Evolutionary conservation across 2,113 vertebrate species (phyloP), one percentile per base, ranked within the genome.

Genomic region (Melanotaenia duboulayi): DNA sequence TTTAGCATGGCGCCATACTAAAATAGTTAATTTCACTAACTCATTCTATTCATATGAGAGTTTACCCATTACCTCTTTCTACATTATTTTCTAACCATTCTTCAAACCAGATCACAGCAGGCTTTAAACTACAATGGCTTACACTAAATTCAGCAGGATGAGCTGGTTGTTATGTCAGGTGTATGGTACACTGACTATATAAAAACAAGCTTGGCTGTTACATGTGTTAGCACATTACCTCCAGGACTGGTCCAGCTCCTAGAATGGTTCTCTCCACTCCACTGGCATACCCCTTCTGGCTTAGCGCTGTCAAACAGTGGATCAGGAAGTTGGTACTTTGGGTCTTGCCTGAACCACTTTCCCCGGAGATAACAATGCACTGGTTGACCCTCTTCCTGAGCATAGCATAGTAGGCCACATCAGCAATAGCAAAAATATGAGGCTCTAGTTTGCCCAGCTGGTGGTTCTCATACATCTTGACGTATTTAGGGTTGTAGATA

Each of bases 311-410:
- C 81, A 99, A 92, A 87, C 98, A 99, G 92, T 99, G 98, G 92
- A 99, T 99, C 84, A 99, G 93, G 84, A 99, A 99, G 92, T 99
- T 98, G 87, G 98, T 99, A 89, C 96, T 99, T 87, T 99, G 98
- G 0, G 98, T 99, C 81, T 99, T 99, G 63, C 98, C 98, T 0
- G 98, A 99, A 61, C 97, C 98, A 0, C 98, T 99, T 91, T 99
- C 98, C 1, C 98, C 98, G 0, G 98, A 99, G 89, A 99, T 99
- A 69, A 99, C 97, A 0, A 99, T 97, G 91, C 98, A 99, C 90
- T 99, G 98, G 85, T 99, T 99, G 61, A 96, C 72, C 0, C 85
- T 95, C 85, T 98, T 98, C 73, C 95, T 95, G 76, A 99, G 95
- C 98, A 99, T 99, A 58, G 98, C 92, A 19, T 98, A 96, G 89